Evolutionary conservation across 2,797 vertebrate genomes (phyloP).

Genomic region (Xenopus petersii): DNA sequence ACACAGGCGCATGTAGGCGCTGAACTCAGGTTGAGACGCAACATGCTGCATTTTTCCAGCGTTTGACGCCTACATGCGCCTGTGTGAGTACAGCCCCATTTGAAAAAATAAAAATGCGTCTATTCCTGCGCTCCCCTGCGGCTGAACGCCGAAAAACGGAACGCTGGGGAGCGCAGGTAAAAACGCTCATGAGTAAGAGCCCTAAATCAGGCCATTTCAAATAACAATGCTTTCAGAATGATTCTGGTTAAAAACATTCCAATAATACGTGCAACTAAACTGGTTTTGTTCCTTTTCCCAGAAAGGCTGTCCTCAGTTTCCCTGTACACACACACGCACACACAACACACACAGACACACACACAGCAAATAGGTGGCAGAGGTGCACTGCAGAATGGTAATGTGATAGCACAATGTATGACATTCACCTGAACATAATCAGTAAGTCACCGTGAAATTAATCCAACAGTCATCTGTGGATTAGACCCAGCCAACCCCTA

Average conservation of each 20-base stretch:
- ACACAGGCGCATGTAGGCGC: no score
- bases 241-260: constrained; percentile 21
- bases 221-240: constrained; percentile 27
- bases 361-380: constrained; percentile 50
- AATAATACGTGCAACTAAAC: constrained; percentile 28
- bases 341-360: constrained; percentile 51
- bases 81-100: no score
- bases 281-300: constrained; percentile 34
- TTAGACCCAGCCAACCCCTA: constrained; percentile 14
- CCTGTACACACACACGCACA: constrained; percentile 53
- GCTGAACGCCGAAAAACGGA: no score
- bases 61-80: no score
- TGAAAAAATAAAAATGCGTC: no score
- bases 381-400: constrained; percentile 55
- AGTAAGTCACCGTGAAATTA: constrained; percentile 49
- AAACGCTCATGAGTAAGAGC: no score
- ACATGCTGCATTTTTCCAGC: no score
- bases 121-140: no score
- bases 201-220: constrained; percentile 27
- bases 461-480: constrained; percentile 27
- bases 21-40: no score
- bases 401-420: constrained; percentile 54
- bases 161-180: no score
- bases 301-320: constrained; percentile 42
- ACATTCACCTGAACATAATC: constrained; percentile 52